Conservation (phyloP, 2,113 vertebrate genomes). For the Colaptes auratus region DNA sequence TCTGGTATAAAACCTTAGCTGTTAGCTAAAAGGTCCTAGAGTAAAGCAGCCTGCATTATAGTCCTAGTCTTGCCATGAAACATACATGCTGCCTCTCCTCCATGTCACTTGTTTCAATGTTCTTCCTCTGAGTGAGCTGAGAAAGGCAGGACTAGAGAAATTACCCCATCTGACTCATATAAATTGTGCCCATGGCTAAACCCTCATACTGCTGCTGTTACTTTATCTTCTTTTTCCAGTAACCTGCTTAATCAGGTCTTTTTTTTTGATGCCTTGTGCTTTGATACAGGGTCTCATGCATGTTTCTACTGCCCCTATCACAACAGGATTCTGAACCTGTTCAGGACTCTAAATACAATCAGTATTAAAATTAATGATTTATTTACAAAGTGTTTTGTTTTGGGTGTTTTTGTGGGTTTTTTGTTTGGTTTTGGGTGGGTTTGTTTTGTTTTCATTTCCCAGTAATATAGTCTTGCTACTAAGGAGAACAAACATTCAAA, state of each 20-base stretch:
- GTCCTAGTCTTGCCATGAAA: not conserved
- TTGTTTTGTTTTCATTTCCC: not conserved
- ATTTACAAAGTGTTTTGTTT: not conserved
- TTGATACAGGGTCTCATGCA: not conserved
- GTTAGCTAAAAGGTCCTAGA: not conserved
- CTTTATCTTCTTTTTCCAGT: not conserved
- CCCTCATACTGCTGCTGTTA: not conserved
- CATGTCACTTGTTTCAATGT: not conserved
- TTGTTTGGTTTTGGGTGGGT: no score
- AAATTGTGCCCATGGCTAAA: not conserved
- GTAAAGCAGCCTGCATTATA: not conserved
- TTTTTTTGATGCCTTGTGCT: not conserved
- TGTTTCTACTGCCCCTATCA: not conserved
- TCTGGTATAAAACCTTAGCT: not conserved
- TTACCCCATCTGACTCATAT: not conserved
- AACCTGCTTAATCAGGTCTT: not conserved
- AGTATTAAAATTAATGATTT: not conserved
- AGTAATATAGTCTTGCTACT: not conserved
- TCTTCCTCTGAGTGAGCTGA: not conserved
- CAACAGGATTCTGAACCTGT: not conserved
- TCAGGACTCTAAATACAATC: not conserved
- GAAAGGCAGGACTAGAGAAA: not conserved
- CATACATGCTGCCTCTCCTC: not conserved
- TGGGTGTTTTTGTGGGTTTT: no score
- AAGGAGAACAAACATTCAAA: not conserved